Evolutionary conservation across 2,797 vertebrate genomes (phyloP).

Genomic region (Centroberyx gerrardi): DNA sequence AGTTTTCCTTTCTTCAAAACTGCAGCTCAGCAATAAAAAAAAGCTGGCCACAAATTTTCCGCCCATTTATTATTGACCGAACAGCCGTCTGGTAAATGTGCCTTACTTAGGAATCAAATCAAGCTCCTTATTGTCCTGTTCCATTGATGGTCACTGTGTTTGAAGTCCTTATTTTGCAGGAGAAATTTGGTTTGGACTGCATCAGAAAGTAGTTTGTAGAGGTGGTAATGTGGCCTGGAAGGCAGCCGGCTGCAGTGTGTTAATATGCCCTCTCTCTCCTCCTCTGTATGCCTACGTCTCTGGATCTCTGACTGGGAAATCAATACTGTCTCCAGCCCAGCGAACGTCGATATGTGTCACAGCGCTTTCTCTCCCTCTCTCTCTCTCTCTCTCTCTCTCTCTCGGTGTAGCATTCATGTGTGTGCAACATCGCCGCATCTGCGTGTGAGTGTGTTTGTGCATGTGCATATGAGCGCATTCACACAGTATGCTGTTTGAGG

Average conservation of each 20-base stretch:
- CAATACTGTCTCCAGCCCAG: slow-evolving; percentile 75
- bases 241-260: slow-evolving; percentile 42
- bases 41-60: not conserved
- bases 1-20: not conserved
- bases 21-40: not conserved
- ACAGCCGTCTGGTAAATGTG: not conserved
- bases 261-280: slow-evolving; percentile 47
- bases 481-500: slow-evolving; percentile 16
- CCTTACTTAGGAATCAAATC: not conserved
- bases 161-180: not conserved
- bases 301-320: slow-evolving; percentile 74
- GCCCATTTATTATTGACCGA: slow-evolving; percentile 6
- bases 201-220: slow-evolving; percentile 28
- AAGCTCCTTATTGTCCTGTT: not conserved
- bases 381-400: not conserved
- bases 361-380: slow-evolving; percentile 54
- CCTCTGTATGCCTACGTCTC: slow-evolving; percentile 52
- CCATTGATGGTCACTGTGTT: not conserved
- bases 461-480: slow-evolving; percentile 23
- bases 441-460: slow-evolving; percentile 14
- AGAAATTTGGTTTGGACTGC: slow-evolving; percentile 8
- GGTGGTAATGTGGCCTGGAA: slow-evolving; percentile 37
- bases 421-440: slow-evolving; percentile 44
- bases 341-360: slow-evolving; percentile 81
- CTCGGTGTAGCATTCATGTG: slow-evolving; percentile 58